phyloP scores from a whole-genome alignment of 2,888 invertebrate species.

The Octonoba sinensis region DNA sequence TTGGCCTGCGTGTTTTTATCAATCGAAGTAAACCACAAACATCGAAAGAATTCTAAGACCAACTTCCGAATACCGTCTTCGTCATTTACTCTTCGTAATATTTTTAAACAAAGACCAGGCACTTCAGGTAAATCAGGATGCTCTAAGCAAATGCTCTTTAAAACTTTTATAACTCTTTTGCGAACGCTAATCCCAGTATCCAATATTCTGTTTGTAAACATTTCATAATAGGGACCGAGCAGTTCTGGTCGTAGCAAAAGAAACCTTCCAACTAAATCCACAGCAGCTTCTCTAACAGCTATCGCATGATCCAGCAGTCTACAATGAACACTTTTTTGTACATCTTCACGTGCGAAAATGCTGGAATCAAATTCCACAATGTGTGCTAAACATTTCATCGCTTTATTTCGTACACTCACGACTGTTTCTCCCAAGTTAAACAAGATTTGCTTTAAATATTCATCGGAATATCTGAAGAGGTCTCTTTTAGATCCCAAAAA shows the following conservation, averaged over 20 bases:
- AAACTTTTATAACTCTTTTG: constrained; percentile 97
- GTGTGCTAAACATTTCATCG: constrained; percentile 98
- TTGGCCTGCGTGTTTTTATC: constrained; percentile 77
- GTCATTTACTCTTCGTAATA: constrained; percentile 97
- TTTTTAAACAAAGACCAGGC: constrained; percentile 98
- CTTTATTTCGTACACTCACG: constrained; percentile 96
- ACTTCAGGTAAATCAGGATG: constrained; percentile 96
- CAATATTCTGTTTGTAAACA: constrained; percentile 91
- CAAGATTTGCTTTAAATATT: constrained; percentile 88
- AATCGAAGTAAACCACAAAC: constrained; percentile 98
- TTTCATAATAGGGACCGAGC: constrained; percentile 97
- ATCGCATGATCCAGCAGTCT: constrained; percentile 97
- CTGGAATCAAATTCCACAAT: constrained; percentile 97
- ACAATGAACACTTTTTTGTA: constrained; percentile 95
- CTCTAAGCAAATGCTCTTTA: constrained; percentile 97
- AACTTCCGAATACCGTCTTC: constrained; percentile 89
- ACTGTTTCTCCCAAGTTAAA: constrained; percentile 89
- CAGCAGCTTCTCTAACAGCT: constrained; percentile 98
- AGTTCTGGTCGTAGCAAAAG: constrained; percentile 95
- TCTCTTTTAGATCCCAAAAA: constrained; percentile 93
- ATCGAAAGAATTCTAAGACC: constrained; percentile 98
- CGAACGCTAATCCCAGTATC: constrained; percentile 99
- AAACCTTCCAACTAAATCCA: constrained; percentile 98
- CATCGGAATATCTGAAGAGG: constrained; percentile 97
- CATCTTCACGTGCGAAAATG: constrained; percentile 86